Conservation (phyloP, 2,888 invertebrate species). For the Conops quadrifasciatus region DNA sequence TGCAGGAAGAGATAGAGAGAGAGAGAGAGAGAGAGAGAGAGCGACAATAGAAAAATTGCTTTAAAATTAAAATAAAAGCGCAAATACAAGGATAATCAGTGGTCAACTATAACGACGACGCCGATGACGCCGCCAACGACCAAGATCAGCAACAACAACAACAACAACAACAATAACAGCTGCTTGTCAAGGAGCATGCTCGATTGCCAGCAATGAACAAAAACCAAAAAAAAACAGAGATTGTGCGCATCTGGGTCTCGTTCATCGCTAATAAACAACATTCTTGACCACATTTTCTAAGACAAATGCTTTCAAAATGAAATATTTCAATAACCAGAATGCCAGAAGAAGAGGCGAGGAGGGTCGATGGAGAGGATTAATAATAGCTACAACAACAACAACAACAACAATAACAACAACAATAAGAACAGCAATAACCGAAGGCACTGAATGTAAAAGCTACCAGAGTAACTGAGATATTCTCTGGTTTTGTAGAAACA, state of each 20-base stretch:
- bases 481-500: too few relatives aligned
- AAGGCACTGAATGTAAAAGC: too few relatives aligned
- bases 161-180: not conserved
- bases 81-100: not conserved
- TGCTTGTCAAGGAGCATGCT: not conserved
- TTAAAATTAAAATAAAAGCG: conserved; percentile 13
- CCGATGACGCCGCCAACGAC: not conserved
- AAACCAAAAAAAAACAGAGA: too few relatives aligned
- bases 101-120: not conserved
- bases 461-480: too few relatives aligned
- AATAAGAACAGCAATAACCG: too few relatives aligned
- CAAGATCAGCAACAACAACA: not conserved
- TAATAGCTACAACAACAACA: not conserved
- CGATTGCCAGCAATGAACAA: conserved; percentile 23
- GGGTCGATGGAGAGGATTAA: not conserved
- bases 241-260: not conserved
- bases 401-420: too few relatives aligned
- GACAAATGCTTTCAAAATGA: conserved; percentile 3
- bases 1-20: not conserved
- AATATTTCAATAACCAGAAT: not conserved
- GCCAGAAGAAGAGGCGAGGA: not conserved
- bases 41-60: conserved; percentile 4
- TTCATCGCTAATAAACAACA: conserved; percentile 5
- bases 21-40: not conserved
- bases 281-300: conserved; percentile 16